These are phyloP conservation scores for Acipenser ruthenus DNA, from an alignment of 2,797 vertebrate genomes.

Conservation along the genomic window DNA sequence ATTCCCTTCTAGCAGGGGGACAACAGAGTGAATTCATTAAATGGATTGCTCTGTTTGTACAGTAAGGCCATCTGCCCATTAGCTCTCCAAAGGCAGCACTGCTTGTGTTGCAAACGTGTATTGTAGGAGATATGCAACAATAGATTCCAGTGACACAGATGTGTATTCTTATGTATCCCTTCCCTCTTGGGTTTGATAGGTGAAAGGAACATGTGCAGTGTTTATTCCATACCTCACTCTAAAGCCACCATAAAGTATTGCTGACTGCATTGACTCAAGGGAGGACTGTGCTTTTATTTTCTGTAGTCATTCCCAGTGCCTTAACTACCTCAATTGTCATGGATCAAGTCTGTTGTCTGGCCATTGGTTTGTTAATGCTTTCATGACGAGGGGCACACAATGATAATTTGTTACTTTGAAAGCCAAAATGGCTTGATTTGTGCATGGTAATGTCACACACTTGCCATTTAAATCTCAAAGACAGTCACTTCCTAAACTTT, in stretches of 20 bases:
- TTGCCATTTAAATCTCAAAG: slow-evolving; percentile 47
- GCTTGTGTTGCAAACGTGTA: not conserved
- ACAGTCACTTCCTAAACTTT: slow-evolving; percentile 30
- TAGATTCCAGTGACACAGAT: not conserved
- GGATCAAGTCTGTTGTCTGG: slow-evolving; percentile 27
- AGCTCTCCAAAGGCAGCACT: slow-evolving; percentile 10
- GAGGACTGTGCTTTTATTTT: slow-evolving; percentile 4
- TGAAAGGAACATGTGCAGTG: not conserved
- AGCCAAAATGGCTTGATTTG: slow-evolving; percentile 44
- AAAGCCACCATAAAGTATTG: not conserved
- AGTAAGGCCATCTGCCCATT: slow-evolving; percentile 30
- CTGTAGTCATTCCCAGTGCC: slow-evolving; percentile 14
- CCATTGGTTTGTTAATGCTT: slow-evolving; percentile 44
- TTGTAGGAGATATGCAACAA: not conserved
- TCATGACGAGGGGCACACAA: slow-evolving; percentile 31
- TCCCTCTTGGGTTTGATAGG: too few relatives aligned
- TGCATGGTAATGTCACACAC: slow-evolving; percentile 34
- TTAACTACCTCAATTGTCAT: slow-evolving; percentile 20
- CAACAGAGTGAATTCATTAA: slow-evolving; percentile 40
- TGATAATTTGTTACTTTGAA: slow-evolving; percentile 43
- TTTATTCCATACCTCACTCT: not conserved
- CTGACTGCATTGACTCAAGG: not conserved
- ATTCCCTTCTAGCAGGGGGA: slow-evolving; percentile 26
- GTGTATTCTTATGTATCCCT: not conserved
- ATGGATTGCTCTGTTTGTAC: slow-evolving; percentile 38